Evolutionary conservation across 2,888 invertebrate species (phyloP), one percentile per base, ranked within the genome.

Genomic region (Epistrophe grossulariae): DNA sequence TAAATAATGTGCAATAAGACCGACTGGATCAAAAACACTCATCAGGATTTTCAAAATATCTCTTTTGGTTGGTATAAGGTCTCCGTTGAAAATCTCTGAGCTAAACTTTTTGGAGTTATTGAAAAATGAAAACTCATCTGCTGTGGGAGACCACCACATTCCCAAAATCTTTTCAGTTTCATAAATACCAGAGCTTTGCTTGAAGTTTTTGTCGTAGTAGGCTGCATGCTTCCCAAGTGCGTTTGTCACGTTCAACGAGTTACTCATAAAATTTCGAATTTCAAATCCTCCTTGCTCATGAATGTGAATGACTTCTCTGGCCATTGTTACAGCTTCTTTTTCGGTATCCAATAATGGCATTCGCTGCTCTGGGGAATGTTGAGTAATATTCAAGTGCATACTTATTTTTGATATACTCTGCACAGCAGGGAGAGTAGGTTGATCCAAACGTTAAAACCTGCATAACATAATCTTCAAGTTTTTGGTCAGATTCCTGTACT

Each of bases 401-500:
- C 9, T 45, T 45, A 17, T 45, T 45, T 45, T 45, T 45, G 8
- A 45, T 45, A 45, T 45, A n/a, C 45, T 45, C 45, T 45, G 45
- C 45, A 17, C 45, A 17, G 9, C 45, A 45, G 17, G 45, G 45
- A n/a, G 45, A 45, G 17, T 17, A 45, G n/a, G 45, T 45, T 17
- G 50, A 50, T 0, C 50, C 50, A 19, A 50, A 50, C 1, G 50
- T 50, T 11, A 50, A 50, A 50, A 50, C 50, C 19, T 50, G 45
- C 45, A 17, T 55, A 0, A 76, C 79, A 11, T 74, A 83, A n/a
- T 79, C 79, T 48, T 79, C 66, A 9, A 38, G 55, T n/a, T 57
- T 84, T 43, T 66, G 57, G 35, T 88, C 68, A 50, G 43, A 57
- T 81, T 40, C 88, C 55, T 7, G 84, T 80, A 13, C 88, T 0